Evolutionary conservation across 2,888 invertebrate species (phyloP).

Genomic region (Melangyna quadrimaculata): DNA sequence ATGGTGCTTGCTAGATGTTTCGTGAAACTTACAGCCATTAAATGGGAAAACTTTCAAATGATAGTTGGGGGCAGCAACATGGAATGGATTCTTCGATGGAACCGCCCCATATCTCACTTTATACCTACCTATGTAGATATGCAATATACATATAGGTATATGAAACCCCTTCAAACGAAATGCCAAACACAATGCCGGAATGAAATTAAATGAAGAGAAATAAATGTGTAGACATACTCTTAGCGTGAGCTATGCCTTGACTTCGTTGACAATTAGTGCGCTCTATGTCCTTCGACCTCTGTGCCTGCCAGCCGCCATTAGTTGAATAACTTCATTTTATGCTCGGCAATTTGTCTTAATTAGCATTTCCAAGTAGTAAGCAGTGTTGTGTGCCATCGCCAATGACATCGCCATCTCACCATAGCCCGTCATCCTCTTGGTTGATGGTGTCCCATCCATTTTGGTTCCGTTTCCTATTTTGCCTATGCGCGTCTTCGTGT

Average conservation of each 20-base stretch:
- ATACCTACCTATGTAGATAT: no score
- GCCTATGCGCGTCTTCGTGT: constrained; percentile 21
- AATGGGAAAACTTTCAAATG: constrained; percentile 63
- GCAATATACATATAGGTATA: no score
- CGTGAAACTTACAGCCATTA: constrained; percentile 40
- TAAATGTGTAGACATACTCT: constrained; percentile 62
- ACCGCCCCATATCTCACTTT: not conserved
- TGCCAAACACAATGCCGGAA: constrained; percentile 49
- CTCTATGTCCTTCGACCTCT: constrained; percentile 55
- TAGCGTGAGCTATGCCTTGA: constrained; percentile 48
- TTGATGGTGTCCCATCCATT: constrained; percentile 46
- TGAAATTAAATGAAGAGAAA: constrained; percentile 68
- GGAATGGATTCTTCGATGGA: not conserved
- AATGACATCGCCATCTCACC: constrained; percentile 11
- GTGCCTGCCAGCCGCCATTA: constrained; percentile 60
- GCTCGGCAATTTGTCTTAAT: constrained; percentile 70
- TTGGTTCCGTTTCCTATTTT: constrained; percentile 33
- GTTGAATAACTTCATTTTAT: constrained; percentile 71
- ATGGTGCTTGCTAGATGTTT: not conserved
- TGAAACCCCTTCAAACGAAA: constrained; percentile 37
- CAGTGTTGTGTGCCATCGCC: constrained; percentile 64
- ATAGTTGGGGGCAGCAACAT: constrained; percentile 9
- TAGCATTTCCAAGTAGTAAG: constrained; percentile 66
- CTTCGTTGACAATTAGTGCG: constrained; percentile 62
- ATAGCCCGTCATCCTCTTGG: constrained; percentile 24